Evolutionary conservation across 2,113 vertebrate species (phyloP), one percentile per base, ranked within the genome.

Genomic region (Platysteira castanea): DNA sequence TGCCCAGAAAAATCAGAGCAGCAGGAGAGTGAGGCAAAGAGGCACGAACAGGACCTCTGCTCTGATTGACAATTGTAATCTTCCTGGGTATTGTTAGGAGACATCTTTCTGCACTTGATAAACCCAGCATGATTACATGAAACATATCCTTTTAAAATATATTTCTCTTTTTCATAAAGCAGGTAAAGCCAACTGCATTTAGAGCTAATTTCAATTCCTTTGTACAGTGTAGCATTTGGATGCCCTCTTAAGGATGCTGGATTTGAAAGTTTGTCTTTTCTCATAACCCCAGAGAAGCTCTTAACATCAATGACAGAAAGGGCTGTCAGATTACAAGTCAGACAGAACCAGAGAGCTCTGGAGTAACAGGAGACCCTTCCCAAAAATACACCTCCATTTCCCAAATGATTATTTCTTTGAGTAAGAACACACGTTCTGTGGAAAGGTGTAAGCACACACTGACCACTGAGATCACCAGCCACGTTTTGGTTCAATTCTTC

Each of bases 201-300:
- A 81, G 54, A 94, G 82, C 78, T 92, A 67, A 96, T 94, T 93
- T 92, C 75, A 52, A 21, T 74, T 76, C 96, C 85, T 91, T 93
- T 96, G 88, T 81, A 81, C 79, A 90, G 83, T 78, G 90, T 42
- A 96, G 96, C 90, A 95, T 96, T 97, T 95, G 92, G 93, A 96
- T 95, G 93, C 95, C 96, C 95, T 95, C 93, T 95, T 96, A 96
- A 96, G 95, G 93, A 96, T 86, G 92, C 79, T 15, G 23, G 85
- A 85, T 81, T 96, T 67, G 93, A 95, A 93, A 95, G 64, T 95
- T 90, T 81, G 60, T 65, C 78, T 88, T 78, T 86, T 47, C 92
- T 81, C 53, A 41, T 56, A 86, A 52, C 49, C 63, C 33, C 79
- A n/a, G 76, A 90, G 44, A 81, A 89, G 74, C 49, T 87, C 76